Evolutionary conservation across 2,888 invertebrate species (phyloP), one percentile per base, ranked within the genome.

Genomic region (Luperina nickerlii): DNA sequence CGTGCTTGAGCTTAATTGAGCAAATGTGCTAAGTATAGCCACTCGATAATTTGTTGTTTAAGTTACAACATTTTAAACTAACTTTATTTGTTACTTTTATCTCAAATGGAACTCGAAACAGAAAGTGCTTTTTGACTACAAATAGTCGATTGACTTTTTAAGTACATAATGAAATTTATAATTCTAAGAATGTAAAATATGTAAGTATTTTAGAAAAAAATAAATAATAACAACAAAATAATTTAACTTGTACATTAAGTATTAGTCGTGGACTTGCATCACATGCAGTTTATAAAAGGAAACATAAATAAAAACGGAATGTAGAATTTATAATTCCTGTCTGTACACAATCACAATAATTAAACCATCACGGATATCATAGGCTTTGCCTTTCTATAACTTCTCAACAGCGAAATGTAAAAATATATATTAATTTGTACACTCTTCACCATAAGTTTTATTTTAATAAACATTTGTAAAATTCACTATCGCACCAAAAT

Each of bases 371-470:
- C 96, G 95, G 96, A 94, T 94, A 89, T 89, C 91, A 91, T 89
- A 96, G 96, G 96, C 96, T 96, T 92, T 94, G 96, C 97, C 96
- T 94, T 93, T 92, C 91, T 91, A 93, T 94, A 95, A 95, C 94
- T 94, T 95, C 93, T 96, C 95, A 95, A 96, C 95, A 96, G 95
- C 93, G 94, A 96, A 95, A 96, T 96, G 96, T 96, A 96, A 96
- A 96, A 96, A 96, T 96, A 96, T 96, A 96, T 96, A 96, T 96
- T 96, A 96, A 96, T 96, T 96, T 96, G 96, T 97, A 97, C 96
- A 97, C 92, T 96, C 93, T 96, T 93, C 93, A 92, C 93, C 92
- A 94, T 94, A 93, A 92, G 91, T 81, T 87, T 86, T 78, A 86
- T 92, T 94, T 94, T 93, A 94, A 93, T 93, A 95, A 96, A 96